Conservation (phyloP, 2,113 vertebrate genomes). For the Columba janthina region DNA sequence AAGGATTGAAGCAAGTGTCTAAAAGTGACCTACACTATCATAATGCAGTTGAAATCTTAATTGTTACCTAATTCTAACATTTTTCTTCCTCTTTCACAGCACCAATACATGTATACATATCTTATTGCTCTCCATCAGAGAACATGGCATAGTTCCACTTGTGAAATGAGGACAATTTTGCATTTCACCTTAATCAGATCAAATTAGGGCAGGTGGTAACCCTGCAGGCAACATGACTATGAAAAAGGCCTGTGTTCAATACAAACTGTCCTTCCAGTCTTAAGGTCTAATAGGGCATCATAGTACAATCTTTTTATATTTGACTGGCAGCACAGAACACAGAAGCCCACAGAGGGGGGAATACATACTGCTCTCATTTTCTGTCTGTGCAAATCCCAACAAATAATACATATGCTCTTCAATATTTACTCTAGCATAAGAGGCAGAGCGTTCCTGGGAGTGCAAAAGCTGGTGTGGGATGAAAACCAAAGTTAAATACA, state of each 20-base stretch:
- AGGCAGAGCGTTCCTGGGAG: not conserved
- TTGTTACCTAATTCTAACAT: not conserved
- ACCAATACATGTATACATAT: not conserved
- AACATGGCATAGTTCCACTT: conserved; percentile 46
- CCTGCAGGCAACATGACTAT: conserved; percentile 75
- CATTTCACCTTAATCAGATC: conserved; percentile 76
- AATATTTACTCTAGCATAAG: conserved; percentile 4
- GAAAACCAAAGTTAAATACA: conserved; percentile 26
- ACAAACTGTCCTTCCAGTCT: conserved; percentile 62
- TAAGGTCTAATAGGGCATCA: conserved; percentile 51
- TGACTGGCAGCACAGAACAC: conserved; percentile 22
- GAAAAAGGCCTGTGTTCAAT: conserved; percentile 67
- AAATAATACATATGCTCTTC: not conserved
- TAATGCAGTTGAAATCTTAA: not conserved
- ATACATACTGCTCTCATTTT: not conserved
- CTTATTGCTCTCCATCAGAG: not conserved
- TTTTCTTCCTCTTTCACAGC: not conserved
- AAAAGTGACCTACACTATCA: not conserved
- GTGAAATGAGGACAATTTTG: conserved; percentile 66
- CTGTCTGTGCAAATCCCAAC: not conserved
- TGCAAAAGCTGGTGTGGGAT: not conserved
- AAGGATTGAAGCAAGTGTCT: not conserved
- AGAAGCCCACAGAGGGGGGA: not conserved
- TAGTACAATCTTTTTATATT: conserved; percentile 23
- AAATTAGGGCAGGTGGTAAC: conserved; percentile 79